Conservation (phyloP, 2,888 invertebrate species). For the Drosophila silvestris region DNA sequence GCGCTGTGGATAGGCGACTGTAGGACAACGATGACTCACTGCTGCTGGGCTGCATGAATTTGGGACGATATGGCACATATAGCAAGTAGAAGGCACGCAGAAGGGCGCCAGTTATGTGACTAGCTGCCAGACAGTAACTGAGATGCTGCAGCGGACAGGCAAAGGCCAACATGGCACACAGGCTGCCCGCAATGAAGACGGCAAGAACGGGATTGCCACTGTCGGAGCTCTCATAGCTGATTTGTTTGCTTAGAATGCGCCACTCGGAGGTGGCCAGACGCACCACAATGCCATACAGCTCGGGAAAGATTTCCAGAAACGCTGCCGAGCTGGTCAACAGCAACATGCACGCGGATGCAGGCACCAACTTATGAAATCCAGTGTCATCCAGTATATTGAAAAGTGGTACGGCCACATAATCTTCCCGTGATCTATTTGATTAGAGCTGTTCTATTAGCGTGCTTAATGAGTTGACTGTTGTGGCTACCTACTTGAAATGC, state of each 20-base stretch:
- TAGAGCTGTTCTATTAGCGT: background rate
- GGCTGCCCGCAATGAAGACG: constrained; percentile 87
- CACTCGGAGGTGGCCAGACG: constrained; percentile 87
- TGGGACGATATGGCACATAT: constrained; percentile 84
- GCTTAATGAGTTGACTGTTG: background rate
- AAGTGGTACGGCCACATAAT: constrained; percentile 84
- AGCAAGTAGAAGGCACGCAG: constrained; percentile 84
- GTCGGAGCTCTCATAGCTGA: constrained; percentile 86
- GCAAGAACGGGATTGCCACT: constrained; percentile 87
- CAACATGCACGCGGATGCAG: constrained; percentile 87
- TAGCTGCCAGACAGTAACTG: constrained; percentile 85
- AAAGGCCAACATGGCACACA: constrained; percentile 87
- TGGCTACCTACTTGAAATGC: constrained; percentile 78
- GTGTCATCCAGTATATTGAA: constrained; percentile 86
- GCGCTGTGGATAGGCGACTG: constrained; percentile 84
- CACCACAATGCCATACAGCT: constrained; percentile 86
- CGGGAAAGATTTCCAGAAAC: constrained; percentile 87
- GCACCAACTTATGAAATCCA: constrained; percentile 87
- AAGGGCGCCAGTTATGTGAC: constrained; percentile 82
- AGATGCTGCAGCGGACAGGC: constrained; percentile 87
- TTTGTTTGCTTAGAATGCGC: constrained; percentile 86
- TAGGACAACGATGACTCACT: constrained; percentile 83
- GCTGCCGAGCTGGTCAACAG: constrained; percentile 86
- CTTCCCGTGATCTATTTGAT: constrained; percentile 72
- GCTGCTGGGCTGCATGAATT: constrained; percentile 83